Evolutionary conservation across 2,797 vertebrate genomes (phyloP), one percentile per base, ranked within the genome.

Genomic region (Phyllotis vaccarum): DNA sequence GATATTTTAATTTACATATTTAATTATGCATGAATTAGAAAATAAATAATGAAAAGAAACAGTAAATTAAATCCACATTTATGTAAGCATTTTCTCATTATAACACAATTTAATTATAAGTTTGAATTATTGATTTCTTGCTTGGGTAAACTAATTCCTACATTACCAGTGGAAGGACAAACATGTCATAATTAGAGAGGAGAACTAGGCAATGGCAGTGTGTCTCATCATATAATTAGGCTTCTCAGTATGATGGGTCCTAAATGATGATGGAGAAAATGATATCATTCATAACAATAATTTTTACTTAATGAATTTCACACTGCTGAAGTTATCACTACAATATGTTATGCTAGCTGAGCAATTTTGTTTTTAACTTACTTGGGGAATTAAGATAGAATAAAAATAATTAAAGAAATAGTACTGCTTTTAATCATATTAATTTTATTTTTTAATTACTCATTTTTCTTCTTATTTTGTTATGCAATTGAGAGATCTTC

Each of bases 91-190:
- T 46, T 97, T 97, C 43, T 97, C 43, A 96, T 97, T 91, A 94
- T 96, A 95, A 79, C 93, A 46, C 95, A 97, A 96, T 98, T 97
- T 97, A 98, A 97, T 98, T 98, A 87, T 93, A 96, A 94, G 62
- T 95, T n/a, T 98, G 94, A 98, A 97, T 98, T 98, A 98, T 97
- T 98, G 96, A 98, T 98, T 98, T 98, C 68, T 98, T 98, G 76
- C 97, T 98, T 98, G 97, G 92, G 90, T 98, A 98, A 98, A 97
- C 76, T 94, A 98, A 93, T 90, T 98, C 93, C 56, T 98, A 80
- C 46, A 96, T 97, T 97, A 98, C 81, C 92, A 97, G 86, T 97
- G 64, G 90, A 92, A 98, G 98, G 98, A 96, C 78, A 95, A 98
- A 98, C 97, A 97, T 79, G 87, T 96, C 96, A 94, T 96, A 98